A percentile compares a stretch with the other conserved stretches of the same genome.
These are phyloP conservation scores for Hyperopisus bebe DNA, from an alignment of 2,113 vertebrate species.

Conservation along the genomic window DNA sequence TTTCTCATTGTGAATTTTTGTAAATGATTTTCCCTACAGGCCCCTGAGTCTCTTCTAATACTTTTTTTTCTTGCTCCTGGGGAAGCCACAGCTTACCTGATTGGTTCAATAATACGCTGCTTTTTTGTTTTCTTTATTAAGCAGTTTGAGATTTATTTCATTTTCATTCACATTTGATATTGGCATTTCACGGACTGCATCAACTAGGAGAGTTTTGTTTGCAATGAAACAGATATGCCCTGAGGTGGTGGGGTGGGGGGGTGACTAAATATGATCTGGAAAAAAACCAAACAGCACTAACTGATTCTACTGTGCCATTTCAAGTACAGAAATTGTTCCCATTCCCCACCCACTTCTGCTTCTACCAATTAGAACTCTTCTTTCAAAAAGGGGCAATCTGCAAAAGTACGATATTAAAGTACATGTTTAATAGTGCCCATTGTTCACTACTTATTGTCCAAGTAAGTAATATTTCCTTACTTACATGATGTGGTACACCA, in stretches of 20 bases:
- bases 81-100: conserved; percentile 16
- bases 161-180: not conserved
- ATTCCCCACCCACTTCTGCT: not conserved
- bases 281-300: not conserved
- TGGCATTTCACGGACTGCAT: not conserved
- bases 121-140: not conserved
- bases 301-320: not conserved
- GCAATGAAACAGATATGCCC: not conserved
- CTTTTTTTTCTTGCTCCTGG: conserved; percentile 10
- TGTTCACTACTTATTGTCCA: not conserved
- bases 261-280: too few relatives aligned
- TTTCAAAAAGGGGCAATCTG: not conserved
- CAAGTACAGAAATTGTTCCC: not conserved
- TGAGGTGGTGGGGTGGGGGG: not conserved
- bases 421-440: not conserved
- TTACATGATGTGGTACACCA: not conserved
- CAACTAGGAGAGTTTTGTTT: too few relatives aligned
- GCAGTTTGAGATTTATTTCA: conserved; percentile 2
- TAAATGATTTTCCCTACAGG: conserved; percentile 21
- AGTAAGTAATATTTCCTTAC: not conserved
- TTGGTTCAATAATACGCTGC: not conserved
- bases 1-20: conserved; percentile 45
- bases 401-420: not conserved
- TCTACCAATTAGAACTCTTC: not conserved
- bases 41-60: conserved; percentile 1